Evolutionary conservation across 2,888 invertebrate species (phyloP).

Genomic region (Pogonocherus hispidulus): DNA sequence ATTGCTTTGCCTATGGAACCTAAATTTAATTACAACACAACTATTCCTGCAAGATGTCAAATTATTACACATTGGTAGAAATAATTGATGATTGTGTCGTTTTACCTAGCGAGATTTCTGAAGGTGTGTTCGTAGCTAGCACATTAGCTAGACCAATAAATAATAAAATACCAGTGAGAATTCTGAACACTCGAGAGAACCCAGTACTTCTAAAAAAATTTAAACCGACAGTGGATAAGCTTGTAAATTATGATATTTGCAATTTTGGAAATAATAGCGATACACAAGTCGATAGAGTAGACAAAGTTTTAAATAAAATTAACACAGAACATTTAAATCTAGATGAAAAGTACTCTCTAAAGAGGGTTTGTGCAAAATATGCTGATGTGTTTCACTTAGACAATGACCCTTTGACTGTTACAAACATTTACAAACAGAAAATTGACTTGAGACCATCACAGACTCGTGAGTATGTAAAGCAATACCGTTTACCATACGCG

Average conservation of each 20-base stretch:
- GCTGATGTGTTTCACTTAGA: slow-evolving; percentile 46
- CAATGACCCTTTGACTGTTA: slow-evolving; percentile 44
- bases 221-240: background rate
- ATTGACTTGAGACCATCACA: slow-evolving; percentile 41
- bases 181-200: background rate
- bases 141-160: background rate
- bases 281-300: background rate
- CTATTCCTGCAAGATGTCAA: background rate
- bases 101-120: background rate
- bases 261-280: background rate
- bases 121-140: background rate
- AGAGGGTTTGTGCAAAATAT: slow-evolving; percentile 44
- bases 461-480: slow-evolving; percentile 47
- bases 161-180: background rate
- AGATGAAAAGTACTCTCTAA: slow-evolving; percentile 36
- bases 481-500: slow-evolving; percentile 47
- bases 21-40: background rate
- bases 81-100: background rate
- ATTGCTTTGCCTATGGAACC: background rate
- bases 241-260: background rate
- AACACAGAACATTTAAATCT: slow-evolving; percentile 38
- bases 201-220: background rate
- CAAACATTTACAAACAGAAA: slow-evolving; percentile 49
- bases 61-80: background rate
- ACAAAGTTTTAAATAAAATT: slow-evolving; percentile 17